These are phyloP conservation scores for Aplodontia rufa DNA, from an alignment of 2,113 vertebrate species.

Conservation along the genomic window DNA sequence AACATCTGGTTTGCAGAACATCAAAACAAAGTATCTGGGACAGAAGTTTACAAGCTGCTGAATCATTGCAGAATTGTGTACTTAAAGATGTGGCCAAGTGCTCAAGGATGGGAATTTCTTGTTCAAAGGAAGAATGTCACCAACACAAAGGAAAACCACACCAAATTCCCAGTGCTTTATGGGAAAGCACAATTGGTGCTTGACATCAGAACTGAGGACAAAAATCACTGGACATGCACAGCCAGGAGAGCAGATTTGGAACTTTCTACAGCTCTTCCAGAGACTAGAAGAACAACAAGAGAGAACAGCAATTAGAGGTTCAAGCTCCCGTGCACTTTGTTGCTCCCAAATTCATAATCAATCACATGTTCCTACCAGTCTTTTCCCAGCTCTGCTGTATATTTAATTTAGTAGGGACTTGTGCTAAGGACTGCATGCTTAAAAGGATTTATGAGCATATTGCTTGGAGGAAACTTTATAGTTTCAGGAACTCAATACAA, in stretches of 20 bases:
- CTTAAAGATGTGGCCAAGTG: not conserved
- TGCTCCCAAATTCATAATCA: slow-evolving; percentile 71
- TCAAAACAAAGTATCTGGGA: not conserved
- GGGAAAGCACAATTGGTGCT: not conserved
- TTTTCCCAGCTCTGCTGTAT: slow-evolving; percentile 70
- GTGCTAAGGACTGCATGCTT: slow-evolving; percentile 70
- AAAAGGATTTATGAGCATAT: slow-evolving; percentile 79
- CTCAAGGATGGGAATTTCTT: not conserved
- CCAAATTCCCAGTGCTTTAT: not conserved
- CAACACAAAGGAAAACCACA: not conserved
- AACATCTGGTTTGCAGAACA: not conserved
- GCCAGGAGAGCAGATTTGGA: not conserved
- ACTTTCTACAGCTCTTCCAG: slow-evolving; percentile 48
- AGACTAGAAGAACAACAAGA: not conserved
- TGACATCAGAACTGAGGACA: not conserved
- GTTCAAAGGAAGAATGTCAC: not conserved
- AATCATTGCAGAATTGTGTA: not conserved
- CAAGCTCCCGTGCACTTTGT: slow-evolving; percentile 67
- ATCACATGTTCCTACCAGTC: slow-evolving; percentile 70
- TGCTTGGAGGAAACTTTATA: slow-evolving; percentile 60
- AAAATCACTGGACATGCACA: not conserved
- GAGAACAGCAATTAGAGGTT: slow-evolving; percentile 61
- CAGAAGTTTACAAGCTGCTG: not conserved
- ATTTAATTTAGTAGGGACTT: slow-evolving; percentile 79
- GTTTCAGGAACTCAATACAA: slow-evolving; percentile 61